Conservation (phyloP, 2,888 invertebrate species). For the Lamellibrachia satsuma region DNA sequence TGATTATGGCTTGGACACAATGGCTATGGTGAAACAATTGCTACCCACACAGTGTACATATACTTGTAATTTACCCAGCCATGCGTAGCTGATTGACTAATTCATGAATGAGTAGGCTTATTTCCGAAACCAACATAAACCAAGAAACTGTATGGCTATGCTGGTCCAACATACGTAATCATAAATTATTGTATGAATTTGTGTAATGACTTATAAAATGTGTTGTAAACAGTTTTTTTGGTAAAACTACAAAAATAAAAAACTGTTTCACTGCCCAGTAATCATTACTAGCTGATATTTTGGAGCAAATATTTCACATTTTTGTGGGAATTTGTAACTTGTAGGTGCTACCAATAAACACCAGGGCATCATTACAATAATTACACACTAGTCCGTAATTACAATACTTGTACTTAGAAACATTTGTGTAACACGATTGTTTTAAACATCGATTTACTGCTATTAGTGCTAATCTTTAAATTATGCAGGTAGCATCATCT, state of each 20-base stretch:
- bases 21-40: background rate
- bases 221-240: background rate
- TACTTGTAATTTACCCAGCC: background rate
- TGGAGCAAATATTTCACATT: background rate
- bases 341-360: background rate
- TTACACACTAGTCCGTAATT: background rate
- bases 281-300: background rate
- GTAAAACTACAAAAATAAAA: background rate
- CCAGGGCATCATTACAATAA: background rate
- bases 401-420: background rate
- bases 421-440: background rate
- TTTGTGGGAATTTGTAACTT: background rate
- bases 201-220: background rate
- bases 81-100: background rate
- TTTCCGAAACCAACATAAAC: background rate
- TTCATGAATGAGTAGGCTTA: background rate
- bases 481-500: background rate
- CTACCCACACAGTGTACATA: background rate
- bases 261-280: background rate
- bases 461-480: background rate
- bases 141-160: background rate
- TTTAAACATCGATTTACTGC: background rate
- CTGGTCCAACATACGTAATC: background rate
- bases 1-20: background rate
- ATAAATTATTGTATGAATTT: background rate